Percentiles rank a stretch among this genome's conserved stretches.
Conservation (phyloP, 2,888 invertebrate species). For the Caenorhabditis sp. region DNA sequence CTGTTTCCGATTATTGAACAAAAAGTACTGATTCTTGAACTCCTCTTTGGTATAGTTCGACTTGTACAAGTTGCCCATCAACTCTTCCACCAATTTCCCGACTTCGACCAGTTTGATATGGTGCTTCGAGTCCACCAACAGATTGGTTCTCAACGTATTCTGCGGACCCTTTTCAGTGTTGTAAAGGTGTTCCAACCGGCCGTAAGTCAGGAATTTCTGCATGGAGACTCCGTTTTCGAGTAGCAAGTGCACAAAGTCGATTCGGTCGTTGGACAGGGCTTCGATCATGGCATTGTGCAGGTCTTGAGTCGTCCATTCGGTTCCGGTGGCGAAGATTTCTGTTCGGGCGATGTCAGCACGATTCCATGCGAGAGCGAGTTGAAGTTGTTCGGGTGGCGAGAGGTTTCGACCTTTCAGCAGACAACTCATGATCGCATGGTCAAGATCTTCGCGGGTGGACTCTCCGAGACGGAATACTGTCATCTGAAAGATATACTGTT, state of each 20-base stretch:
- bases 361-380: conserved; percentile 97
- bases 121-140: conserved; percentile 55
- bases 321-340: conserved; percentile 85
- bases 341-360: conserved; percentile 96
- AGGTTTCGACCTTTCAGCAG: conserved; percentile 88
- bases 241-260: conserved; percentile 97
- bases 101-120: conserved; percentile 46
- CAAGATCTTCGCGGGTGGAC: conserved; percentile 92
- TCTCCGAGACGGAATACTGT: conserved; percentile 95
- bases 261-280: conserved; percentile 98
- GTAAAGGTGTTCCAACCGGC: conserved; percentile 93
- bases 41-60: conserved; percentile 95
- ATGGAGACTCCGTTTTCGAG: conserved; percentile 98
- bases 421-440: conserved; percentile 96
- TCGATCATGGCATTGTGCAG: conserved; percentile 99
- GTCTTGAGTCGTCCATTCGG: conserved; percentile 94
- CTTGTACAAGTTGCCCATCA: conserved; percentile 98
- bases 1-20: conserved; percentile 71
- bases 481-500: conserved; percentile 89
- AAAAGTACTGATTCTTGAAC: conserved; percentile 86
- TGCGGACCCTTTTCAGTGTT: conserved; percentile 93
- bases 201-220: conserved; percentile 96
- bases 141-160: conserved; percentile 88
- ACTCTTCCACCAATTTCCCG: conserved; percentile 95
- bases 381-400: conserved; percentile 87